Evolutionary conservation across 2,113 vertebrate species (phyloP).

Genomic region (Alethe castanea): DNA sequence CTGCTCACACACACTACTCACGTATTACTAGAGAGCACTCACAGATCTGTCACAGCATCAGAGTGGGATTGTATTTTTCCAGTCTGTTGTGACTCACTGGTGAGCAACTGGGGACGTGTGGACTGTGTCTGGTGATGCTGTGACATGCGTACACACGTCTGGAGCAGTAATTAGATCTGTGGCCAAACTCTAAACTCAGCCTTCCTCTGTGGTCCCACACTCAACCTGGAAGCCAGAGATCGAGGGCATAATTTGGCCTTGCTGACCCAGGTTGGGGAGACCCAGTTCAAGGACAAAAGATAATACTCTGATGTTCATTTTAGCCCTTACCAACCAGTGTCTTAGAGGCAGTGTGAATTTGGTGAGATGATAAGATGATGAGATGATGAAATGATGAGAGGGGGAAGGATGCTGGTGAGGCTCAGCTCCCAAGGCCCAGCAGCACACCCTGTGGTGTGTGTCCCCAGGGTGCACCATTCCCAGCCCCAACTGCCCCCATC

Average conservation of each 20-base stretch:
- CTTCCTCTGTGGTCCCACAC: constrained; percentile 2
- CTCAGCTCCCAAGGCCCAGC: not conserved
- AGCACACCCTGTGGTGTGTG: accelerated
- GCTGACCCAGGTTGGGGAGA: not conserved
- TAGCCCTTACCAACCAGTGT: not conserved
- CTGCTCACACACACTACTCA: not conserved
- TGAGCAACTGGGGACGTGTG: constrained; percentile 11
- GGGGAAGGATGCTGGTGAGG: not conserved
- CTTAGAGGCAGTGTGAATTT: not conserved
- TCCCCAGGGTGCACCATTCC: not conserved
- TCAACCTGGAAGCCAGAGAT: not conserved
- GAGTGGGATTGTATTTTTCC: constrained; percentile 7
- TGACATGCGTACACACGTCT: not conserved
- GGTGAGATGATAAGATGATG: not conserved
- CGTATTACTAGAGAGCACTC: not conserved
- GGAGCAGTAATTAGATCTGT: not conserved
- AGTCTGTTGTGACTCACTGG: constrained; percentile 44
- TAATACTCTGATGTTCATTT: not conserved
- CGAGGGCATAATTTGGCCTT: not conserved
- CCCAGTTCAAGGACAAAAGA: not conserved
- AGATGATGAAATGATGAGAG: not conserved
- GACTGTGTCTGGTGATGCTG: not conserved
- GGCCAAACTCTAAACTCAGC: constrained; percentile 14
- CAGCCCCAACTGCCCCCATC: accelerated
- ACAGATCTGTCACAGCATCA: not conserved